Evolutionary conservation across 2,888 invertebrate genomes (phyloP).

Genomic region (Lasioglossum lativentre): DNA sequence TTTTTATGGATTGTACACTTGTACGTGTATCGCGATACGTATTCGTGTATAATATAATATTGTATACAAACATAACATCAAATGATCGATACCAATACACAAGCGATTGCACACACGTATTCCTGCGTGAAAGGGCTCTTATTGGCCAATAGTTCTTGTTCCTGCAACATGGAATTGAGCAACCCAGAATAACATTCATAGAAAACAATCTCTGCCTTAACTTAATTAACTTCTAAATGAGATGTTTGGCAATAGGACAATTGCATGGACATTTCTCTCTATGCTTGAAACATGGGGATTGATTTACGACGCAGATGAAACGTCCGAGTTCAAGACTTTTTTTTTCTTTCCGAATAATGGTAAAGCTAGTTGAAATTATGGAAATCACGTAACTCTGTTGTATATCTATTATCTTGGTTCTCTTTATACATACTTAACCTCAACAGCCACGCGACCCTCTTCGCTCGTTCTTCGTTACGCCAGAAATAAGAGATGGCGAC

Average conservation of each 20-base stretch:
- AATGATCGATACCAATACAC: background rate
- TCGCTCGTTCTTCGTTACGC: too few species aligned
- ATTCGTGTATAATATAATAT: too few species aligned
- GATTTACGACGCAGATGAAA: too few species aligned
- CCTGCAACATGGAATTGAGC: background rate
- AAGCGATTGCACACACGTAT: background rate
- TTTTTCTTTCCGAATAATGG: background rate
- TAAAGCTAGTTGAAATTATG: background rate
- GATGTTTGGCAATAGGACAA: background rate
- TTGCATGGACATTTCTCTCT: background rate
- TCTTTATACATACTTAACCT: too few species aligned
- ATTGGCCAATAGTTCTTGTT: background rate
- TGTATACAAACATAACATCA: too few species aligned
- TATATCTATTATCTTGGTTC: too few species aligned
- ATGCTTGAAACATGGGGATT: background rate
- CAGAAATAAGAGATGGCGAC: too few species aligned
- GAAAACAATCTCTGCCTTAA: background rate
- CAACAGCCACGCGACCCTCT: too few species aligned
- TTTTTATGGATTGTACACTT: background rate
- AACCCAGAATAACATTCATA: background rate
- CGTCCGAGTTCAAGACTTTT: too few species aligned
- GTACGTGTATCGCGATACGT: background rate
- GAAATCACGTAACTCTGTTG: too few species aligned
- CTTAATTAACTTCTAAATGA: background rate
- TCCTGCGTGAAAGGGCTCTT: background rate